Conservation (phyloP, 1,140 invertebrate species). For the Lethrus apterus region DNA sequence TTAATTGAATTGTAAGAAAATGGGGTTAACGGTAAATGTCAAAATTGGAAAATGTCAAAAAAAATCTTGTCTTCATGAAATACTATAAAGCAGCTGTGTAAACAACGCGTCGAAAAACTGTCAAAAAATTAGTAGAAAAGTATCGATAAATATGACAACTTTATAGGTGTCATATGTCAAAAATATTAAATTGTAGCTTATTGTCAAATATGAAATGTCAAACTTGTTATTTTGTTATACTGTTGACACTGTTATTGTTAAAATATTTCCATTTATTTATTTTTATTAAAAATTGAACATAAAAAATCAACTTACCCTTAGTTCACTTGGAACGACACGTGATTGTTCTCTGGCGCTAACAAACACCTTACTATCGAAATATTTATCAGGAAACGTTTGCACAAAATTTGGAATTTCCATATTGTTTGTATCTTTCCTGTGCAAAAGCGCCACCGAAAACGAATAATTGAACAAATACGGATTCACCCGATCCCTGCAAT, state of each 20-base stretch:
- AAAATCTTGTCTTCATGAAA: too few relatives aligned
- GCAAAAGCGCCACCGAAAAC: slow-evolving; percentile 38
- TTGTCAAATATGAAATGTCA: background rate
- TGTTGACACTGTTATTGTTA: background rate
- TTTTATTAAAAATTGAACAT: slow-evolving; percentile 27
- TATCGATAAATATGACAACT: background rate
- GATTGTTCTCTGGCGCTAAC: slow-evolving; percentile 55
- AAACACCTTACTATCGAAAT: slow-evolving; percentile 62
- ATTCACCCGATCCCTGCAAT: slow-evolving; percentile 38
- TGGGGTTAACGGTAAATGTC: too few relatives aligned
- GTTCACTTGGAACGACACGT: slow-evolving; percentile 51
- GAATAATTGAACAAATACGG: slow-evolving; percentile 41
- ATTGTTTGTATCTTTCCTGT: slow-evolving; percentile 26
- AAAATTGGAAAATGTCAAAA: too few relatives aligned
- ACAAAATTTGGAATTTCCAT: slow-evolving; percentile 52
- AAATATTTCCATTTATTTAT: background rate
- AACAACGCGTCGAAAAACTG: too few relatives aligned
- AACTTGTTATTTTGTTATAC: background rate
- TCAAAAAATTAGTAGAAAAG: background rate
- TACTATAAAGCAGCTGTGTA: too few relatives aligned
- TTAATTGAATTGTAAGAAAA: too few relatives aligned
- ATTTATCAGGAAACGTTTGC: slow-evolving; percentile 69
- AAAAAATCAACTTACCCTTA: slow-evolving; percentile 46
- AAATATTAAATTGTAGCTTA: slow-evolving; percentile 1
- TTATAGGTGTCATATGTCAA: background rate